Percentiles rank a stretch among this genome's conserved stretches.
Evolutionary conservation across 2,113 vertebrate species (phyloP).

Genomic region (Coreoperca whiteheadi): DNA sequence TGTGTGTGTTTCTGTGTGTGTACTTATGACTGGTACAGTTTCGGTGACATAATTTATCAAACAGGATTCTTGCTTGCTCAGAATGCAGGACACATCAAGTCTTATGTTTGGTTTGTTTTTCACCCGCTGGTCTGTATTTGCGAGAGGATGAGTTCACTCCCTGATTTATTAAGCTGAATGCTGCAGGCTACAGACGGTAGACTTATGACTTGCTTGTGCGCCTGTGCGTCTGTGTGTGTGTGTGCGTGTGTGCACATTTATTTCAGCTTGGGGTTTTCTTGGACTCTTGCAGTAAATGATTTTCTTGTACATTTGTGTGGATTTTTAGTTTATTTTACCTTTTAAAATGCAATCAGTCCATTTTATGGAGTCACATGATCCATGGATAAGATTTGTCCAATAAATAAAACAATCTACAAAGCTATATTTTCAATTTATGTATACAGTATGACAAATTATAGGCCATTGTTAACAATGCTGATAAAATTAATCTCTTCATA

Average conservation of each 20-base stretch:
- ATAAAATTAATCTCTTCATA: neutral
- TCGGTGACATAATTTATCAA: constrained; percentile 76
- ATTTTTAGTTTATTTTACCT: neutral
- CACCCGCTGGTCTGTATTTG: constrained; percentile 42
- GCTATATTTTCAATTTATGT: neutral
- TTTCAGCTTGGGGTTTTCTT: neutral
- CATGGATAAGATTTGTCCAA: neutral
- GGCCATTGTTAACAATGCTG: neutral
- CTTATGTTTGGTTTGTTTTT: constrained; percentile 56
- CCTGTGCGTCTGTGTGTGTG: too few relatives aligned
- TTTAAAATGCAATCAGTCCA: neutral
- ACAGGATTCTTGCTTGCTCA: constrained; percentile 61
- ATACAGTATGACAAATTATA: neutral
- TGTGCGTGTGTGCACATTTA: constrained; percentile 24
- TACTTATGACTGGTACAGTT: constrained; percentile 44
- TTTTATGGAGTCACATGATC: too few relatives aligned
- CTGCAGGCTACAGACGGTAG: constrained; percentile 28
- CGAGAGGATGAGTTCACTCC: constrained; percentile 48
- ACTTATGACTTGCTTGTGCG: constrained; percentile 18
- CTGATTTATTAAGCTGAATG: neutral
- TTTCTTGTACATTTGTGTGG: neutral
- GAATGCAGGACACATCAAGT: constrained; percentile 34
- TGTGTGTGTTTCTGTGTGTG: constrained; percentile 3
- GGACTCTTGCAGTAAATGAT: neutral
- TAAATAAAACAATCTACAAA: neutral